A percentile compares a stretch with the other conserved stretches of the same genome.
Evolutionary conservation across 2,797 vertebrate genomes (phyloP).

Genomic region (Chelmon rostratus): DNA sequence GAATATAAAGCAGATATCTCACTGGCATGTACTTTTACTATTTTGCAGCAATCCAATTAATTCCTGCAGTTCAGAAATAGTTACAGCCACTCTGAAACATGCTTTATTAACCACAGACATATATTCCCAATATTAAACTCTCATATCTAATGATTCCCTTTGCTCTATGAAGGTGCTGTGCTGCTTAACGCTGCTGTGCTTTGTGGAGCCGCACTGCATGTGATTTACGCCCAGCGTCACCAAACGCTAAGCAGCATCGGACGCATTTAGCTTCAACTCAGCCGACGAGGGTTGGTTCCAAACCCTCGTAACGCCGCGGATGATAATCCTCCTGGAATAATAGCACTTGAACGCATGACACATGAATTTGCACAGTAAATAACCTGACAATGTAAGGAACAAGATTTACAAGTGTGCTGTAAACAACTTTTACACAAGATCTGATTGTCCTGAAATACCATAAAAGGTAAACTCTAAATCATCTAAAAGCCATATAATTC

Average conservation of each 20-base stretch:
- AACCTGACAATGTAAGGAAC: conserved; percentile 42
- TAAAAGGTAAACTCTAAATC: conserved; percentile 71
- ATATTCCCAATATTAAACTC: conserved; percentile 42
- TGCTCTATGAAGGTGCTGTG: conserved; percentile 24
- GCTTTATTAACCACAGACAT: conserved; percentile 40
- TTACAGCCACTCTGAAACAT: conserved; percentile 39
- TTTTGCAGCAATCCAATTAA: conserved; percentile 52
- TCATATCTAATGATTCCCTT: conserved; percentile 28
- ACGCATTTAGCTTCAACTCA: conserved; percentile 17
- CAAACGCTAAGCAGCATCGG: background rate
- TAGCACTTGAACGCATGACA: conserved; percentile 22
- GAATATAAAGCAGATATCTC: conserved; percentile 57
- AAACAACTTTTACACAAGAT: conserved; percentile 64
- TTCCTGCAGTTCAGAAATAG: conserved; percentile 39
- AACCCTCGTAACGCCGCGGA: conserved; percentile 15
- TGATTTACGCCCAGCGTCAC: conserved; percentile 32
- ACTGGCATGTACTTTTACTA: conserved; percentile 30
- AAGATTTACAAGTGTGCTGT: conserved; percentile 60
- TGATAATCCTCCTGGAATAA: conserved; percentile 38
- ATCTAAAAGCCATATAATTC: conserved; percentile 79
- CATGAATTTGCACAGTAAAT: conserved; percentile 54
- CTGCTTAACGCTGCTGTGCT: conserved; percentile 27
- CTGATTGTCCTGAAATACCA: conserved; percentile 67
- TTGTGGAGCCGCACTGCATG: background rate
- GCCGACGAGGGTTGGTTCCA: conserved; percentile 1